phyloP scores from a whole-genome alignment of 2,797 vertebrate species.

The Zalophus californianus region DNA sequence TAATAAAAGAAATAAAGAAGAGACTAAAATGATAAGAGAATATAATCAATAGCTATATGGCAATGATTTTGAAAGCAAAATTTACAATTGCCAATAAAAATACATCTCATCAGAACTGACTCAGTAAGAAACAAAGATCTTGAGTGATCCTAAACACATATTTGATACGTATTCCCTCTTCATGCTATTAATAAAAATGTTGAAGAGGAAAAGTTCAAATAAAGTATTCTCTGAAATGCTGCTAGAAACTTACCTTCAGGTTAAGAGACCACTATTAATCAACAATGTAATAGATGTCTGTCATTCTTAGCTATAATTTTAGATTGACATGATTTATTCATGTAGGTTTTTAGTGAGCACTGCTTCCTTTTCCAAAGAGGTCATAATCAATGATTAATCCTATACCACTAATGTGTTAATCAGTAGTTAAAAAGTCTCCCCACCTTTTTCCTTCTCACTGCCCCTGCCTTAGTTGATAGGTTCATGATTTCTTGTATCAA shows the following conservation, averaged over 20 bases:
- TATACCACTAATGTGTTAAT: not conserved
- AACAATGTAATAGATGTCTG: not conserved
- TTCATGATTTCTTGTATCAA: not conserved
- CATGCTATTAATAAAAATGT: not conserved
- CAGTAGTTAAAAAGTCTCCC: not conserved
- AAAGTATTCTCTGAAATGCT: not conserved
- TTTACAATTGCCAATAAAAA: not conserved
- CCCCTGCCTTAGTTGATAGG: not conserved
- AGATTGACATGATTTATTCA: slow-evolving; percentile 24
- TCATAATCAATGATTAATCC: slow-evolving; percentile 41
- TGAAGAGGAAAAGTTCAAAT: not conserved
- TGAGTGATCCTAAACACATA: not conserved
- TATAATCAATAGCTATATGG: not conserved
- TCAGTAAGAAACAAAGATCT: not conserved
- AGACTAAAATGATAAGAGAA: not conserved
- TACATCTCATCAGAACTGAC: not conserved
- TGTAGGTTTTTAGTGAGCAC: not conserved
- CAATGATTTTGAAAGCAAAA: slow-evolving; percentile 32
- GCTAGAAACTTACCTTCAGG: not conserved
- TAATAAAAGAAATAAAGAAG: not conserved
- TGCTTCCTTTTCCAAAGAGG: not conserved
- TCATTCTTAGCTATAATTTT: not conserved
- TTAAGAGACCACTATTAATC: not conserved
- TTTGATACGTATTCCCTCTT: not conserved
- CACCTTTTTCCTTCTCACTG: not conserved